Evolutionary conservation across 1,140 invertebrate species (phyloP), one percentile per base, ranked within the genome.

Genomic region (Brachionus rotundiformis): DNA sequence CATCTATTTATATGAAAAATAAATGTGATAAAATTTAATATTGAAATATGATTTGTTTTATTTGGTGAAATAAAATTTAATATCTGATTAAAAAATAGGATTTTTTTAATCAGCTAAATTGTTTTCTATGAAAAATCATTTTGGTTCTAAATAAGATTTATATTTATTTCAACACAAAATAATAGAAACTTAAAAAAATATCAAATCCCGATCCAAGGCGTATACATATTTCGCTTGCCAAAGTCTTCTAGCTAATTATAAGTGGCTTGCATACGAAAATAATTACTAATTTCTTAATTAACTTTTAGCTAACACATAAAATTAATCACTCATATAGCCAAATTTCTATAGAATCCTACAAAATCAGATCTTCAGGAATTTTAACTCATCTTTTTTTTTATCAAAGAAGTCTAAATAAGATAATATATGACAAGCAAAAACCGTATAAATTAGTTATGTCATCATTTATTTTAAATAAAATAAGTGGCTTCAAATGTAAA

Each of bases 231-330:
- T 19, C n/a, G 25, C 25, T 63, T 63, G 29, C 29, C 25, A 63
- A 49, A 54, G 47, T 54, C 47, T 54, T 54, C 47, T 19, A 19
- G 47, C 47, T 54, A 54, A 54, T 54, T 54, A 54, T 54, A 54
- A 54, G 47, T 54, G 47, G 47, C 23, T 23, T 54, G 47, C 19
- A 54, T 54, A 54, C 23, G 8, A 54, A 41, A 54, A 54, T 54
- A 54, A 49, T 54, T 54, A 19, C 47, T 25, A 54, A 23, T 54
- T 54, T 54, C 47, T 54, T 54, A 54, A 54, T 54, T 54, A 54
- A 54, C 47, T 54, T 23, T 54, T 19, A 54, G 47, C 19, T n/a
- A 54, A 54, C 19, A 54, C 19, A 54, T 8, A 54, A 54, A 54
- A 19, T 54, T 8, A 23, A 54, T 49, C 3, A 49, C 16, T 49